Percentiles rank a stretch among this genome's conserved stretches.
Conservation (phyloP, 2,797 vertebrate genomes). For the Emydoidea blandingii region DNA sequence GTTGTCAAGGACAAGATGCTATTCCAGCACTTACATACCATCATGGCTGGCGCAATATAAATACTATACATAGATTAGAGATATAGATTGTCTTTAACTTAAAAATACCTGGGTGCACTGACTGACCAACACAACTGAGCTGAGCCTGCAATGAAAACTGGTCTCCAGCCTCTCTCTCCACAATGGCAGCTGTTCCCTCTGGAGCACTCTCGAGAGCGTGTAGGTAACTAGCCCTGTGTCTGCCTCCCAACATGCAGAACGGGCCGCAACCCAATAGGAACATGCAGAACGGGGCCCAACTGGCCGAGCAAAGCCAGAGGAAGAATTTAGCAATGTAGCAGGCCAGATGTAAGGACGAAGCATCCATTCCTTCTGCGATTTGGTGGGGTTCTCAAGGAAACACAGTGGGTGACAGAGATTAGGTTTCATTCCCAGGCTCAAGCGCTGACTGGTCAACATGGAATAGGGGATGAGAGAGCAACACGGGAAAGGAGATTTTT, state of each 20-base stretch:
- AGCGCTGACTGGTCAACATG: not conserved
- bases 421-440: not conserved
- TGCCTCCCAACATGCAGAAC: not conserved
- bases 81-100: not conserved
- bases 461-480: not conserved
- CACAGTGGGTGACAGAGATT: not conserved
- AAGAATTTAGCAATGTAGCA: fast-evolving
- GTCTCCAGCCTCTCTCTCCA: not conserved
- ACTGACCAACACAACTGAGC: not conserved
- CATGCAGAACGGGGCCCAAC: not conserved
- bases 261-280: too few relatives aligned
- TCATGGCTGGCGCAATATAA: not conserved
- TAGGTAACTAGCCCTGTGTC: fast-evolving
- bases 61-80: not conserved
- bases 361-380: not conserved
- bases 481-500: not conserved
- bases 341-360: not conserved
- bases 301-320: not conserved
- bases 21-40: not conserved
- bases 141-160: not conserved
- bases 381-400: fast-evolving
- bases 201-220: not conserved
- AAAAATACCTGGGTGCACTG: not conserved
- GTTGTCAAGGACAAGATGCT: not conserved
- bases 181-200: not conserved